A percentile compares a stretch with the other conserved stretches of the same genome.
Conservation (phyloP, 2,888 invertebrate genomes). For the Cyclophora punctaria region DNA sequence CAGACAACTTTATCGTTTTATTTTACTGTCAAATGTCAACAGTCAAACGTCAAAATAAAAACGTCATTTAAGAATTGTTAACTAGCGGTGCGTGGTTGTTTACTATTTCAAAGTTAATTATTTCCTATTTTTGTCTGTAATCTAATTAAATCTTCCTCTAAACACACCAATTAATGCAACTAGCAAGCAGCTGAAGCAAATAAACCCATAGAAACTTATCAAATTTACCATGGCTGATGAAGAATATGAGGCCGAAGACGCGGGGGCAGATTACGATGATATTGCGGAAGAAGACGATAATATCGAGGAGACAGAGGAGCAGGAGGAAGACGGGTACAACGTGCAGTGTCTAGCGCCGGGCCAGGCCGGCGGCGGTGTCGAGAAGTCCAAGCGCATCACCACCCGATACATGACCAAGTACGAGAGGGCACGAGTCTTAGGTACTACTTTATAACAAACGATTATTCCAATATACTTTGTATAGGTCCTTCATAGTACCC, state of each 20-base stretch:
- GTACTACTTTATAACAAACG: constrained; percentile 18
- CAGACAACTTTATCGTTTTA: too few species aligned
- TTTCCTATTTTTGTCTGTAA: too few species aligned
- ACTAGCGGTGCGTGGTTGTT: too few species aligned
- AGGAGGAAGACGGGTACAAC: constrained; percentile 90
- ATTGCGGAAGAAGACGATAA: constrained; percentile 90
- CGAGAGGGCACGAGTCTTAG: constrained; percentile 63
- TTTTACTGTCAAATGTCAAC: too few species aligned
- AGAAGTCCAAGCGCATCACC: constrained; percentile 93
- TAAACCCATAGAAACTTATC: neutral
- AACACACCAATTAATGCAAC: too few species aligned
- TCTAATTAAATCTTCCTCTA: too few species aligned
- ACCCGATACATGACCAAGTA: constrained; percentile 99
- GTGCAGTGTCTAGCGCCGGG: constrained; percentile 88
- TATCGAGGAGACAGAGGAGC: constrained; percentile 89
- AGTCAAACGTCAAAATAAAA: too few species aligned
- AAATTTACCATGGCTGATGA: constrained; percentile 84
- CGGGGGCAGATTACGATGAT: constrained; percentile 90
- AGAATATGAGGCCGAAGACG: constrained; percentile 88
- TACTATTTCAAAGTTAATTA: too few species aligned
- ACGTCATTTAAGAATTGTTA: too few species aligned
- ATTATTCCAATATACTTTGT: too few species aligned
- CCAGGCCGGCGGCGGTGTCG: constrained; percentile 86
- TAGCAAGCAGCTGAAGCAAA: too few species aligned
- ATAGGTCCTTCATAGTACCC: too few species aligned